Evolutionary conservation across 2,797 vertebrate species (phyloP), one percentile per base, ranked within the genome.

Genomic region (Catamblyrhynchus diadema): DNA sequence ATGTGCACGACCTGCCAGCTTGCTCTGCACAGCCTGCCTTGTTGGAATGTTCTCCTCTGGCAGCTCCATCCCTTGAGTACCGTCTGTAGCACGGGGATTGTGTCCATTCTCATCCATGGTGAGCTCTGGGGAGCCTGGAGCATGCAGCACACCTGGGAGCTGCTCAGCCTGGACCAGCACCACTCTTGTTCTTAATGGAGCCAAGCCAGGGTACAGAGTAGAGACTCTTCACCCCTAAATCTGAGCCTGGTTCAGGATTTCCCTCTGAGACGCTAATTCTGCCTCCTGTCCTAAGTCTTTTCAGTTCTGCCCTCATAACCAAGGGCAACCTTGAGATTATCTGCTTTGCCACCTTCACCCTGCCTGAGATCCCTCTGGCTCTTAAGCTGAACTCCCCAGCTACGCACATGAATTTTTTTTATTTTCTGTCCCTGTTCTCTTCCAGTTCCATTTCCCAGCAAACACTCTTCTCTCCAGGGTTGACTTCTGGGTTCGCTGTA

Each of bases 51-150:
- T 86, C 24, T 82, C 10, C 32, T 41, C 32, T 1, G 4, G 15
- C 45, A 87, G 35, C 30, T 42, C 42, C 12, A 42, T 86, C 37
- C 39, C 54, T 39, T 15, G 16, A 23, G 42, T 39, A 47, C 50
- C 0, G 0, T 57, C 53, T 1, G 2, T 15, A 59, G 41, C 65
- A 62, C 32, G 12, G 51, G 20, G 44, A 3, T n/a, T 0, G 0
- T 28, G 45, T 19, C 57, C 59, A 14, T 81, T 39, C 41, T 86
- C 48, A 39, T 8, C 27, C 60, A 14, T 0, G 0, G 28, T 14
- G 53, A 91, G 11, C 22, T 77, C 61, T 2, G 3, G 42, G 18
- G 11, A 81, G 44, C 21, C 39, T 74, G 85, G 54, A 75, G 33
- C 51, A 61, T 13, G 11, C n/a, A 69, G 54, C 37, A 77, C 3